phyloP scores from a whole-genome alignment of 2,888 invertebrate species.

The Heliconius sara region DNA sequence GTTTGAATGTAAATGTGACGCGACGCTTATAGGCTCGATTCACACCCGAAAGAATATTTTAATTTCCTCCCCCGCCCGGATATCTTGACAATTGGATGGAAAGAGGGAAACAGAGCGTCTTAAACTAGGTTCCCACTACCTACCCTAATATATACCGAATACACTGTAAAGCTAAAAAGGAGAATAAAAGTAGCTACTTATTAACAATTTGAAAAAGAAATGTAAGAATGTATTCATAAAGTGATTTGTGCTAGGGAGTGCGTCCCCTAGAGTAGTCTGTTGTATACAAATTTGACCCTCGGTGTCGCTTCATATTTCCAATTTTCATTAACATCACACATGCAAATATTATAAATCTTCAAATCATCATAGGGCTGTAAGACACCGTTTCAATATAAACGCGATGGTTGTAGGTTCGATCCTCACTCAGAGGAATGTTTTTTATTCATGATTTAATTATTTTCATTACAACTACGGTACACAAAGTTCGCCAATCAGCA shows the following conservation, averaged over 20 bases:
- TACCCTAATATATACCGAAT: background rate
- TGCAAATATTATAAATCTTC: conserved; percentile 11
- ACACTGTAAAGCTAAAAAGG: background rate
- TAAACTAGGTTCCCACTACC: background rate
- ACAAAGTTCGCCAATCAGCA: too few species aligned
- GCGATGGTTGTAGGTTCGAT: too few species aligned
- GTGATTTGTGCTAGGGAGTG: background rate
- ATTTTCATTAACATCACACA: conserved; percentile 20
- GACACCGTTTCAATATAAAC: too few species aligned
- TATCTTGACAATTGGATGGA: background rate
- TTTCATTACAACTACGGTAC: too few species aligned
- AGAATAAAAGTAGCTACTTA: background rate
- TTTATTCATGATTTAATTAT: too few species aligned
- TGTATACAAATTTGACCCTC: conserved; percentile 26
- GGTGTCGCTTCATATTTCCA: conserved; percentile 25
- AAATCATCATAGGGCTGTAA: background rate
- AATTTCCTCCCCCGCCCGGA: too few species aligned
- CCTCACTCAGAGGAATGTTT: too few species aligned
- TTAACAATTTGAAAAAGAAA: background rate
- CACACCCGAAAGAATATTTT: too few species aligned
- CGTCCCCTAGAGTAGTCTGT: background rate
- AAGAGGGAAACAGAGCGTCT: background rate
- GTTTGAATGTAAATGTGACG: too few species aligned
- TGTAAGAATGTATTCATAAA: conserved; percentile 6
- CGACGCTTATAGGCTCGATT: too few species aligned